phyloP scores from a whole-genome alignment of 2,888 invertebrate species.

The Drepana falcataria region DNA sequence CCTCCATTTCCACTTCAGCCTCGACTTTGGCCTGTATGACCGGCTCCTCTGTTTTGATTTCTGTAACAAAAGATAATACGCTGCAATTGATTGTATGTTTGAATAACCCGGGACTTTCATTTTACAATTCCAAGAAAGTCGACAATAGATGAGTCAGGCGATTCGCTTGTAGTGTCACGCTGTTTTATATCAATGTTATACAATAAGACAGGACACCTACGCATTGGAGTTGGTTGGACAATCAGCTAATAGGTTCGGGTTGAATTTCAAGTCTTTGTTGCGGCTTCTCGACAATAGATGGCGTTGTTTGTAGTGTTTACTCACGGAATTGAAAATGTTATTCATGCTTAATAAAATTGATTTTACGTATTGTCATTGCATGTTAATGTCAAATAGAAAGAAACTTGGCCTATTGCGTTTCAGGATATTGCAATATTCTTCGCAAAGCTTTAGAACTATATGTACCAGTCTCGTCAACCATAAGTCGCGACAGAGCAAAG shows the following conservation, averaged over 20 bases:
- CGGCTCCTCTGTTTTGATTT: constrained; percentile 73
- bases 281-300: constrained; percentile 43
- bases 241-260: constrained; percentile 60
- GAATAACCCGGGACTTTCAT: constrained; percentile 67
- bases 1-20: constrained; percentile 49
- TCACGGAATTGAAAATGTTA: background rate
- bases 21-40: constrained; percentile 70
- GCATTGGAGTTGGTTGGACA: constrained; percentile 38
- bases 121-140: constrained; percentile 70
- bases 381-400: background rate
- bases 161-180: constrained; percentile 52
- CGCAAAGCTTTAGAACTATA: too few relatives aligned
- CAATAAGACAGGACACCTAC: constrained; percentile 48
- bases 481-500: constrained; percentile 24
- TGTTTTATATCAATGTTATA: constrained; percentile 54
- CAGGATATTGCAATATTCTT: background rate
- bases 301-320: constrained; percentile 17
- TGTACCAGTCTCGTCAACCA: constrained; percentile 5
- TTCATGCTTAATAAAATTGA: background rate
- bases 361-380: background rate
- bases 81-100: constrained; percentile 69
- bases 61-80: constrained; percentile 68
- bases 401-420: background rate
- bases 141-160: constrained; percentile 74
- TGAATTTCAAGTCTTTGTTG: constrained; percentile 14